Conservation (phyloP, 1,140 invertebrate species). For the Pachyrhynchus sulphureomaculatus region DNA sequence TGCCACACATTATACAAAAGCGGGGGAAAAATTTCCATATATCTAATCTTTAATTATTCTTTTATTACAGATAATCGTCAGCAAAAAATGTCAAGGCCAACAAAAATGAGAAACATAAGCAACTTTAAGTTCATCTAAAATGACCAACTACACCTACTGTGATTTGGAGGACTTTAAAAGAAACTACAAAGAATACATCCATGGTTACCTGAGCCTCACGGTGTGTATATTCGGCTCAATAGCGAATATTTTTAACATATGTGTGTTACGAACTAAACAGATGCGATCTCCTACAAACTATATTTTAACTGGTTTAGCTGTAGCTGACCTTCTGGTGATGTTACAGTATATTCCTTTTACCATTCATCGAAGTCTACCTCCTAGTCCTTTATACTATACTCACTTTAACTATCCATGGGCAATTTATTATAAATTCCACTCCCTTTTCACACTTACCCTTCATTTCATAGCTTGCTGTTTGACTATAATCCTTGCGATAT, state of each 20-base stretch:
- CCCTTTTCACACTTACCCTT: constrained; percentile 78
- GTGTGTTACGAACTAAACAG: constrained; percentile 77
- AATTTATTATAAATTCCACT: constrained; percentile 79
- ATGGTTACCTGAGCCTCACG: constrained; percentile 51
- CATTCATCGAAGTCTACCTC: constrained; percentile 74
- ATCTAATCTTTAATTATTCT: too few species aligned
- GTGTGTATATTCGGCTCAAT: constrained; percentile 92
- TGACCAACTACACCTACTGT: constrained; percentile 26
- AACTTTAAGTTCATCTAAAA: neutral
- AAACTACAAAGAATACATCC: constrained; percentile 27
- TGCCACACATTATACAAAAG: too few species aligned
- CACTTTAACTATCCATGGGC: constrained; percentile 76
- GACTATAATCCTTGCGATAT: constrained; percentile 88
- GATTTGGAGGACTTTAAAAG: constrained; percentile 27
- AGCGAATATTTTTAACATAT: constrained; percentile 93
- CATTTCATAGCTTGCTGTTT: constrained; percentile 93
- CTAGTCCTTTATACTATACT: constrained; percentile 56
- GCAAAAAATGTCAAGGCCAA: too few species aligned
- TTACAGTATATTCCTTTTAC: constrained; percentile 90
- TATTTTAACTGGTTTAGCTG: constrained; percentile 83
- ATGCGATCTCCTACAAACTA: constrained; percentile 86
- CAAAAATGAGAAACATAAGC: too few species aligned
- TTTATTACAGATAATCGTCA: too few species aligned
- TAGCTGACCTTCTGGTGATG: constrained; percentile 92
- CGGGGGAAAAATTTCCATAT: too few species aligned